phyloP scores from a whole-genome alignment of 2,888 invertebrate genomes.

The Cephus rjabovi region DNA sequence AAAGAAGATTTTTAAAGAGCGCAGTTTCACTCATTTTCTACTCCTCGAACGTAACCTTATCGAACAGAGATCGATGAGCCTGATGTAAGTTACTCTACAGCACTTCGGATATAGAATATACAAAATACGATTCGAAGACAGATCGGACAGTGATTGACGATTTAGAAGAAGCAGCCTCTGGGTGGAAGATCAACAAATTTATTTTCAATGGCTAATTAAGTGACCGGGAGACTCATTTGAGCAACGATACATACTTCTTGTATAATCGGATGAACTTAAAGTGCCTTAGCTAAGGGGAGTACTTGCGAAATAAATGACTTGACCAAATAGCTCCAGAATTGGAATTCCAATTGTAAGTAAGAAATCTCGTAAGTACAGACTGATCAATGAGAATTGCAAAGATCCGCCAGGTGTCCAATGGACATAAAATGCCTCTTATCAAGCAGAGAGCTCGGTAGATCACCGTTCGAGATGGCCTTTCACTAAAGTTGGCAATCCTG shows the following conservation, averaged over 20 bases:
- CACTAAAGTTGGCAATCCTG: slow-evolving; percentile 6
- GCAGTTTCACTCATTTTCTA: neutral
- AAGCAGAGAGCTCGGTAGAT: neutral
- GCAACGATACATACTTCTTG: neutral
- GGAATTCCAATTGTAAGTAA: neutral
- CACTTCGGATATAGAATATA: neutral
- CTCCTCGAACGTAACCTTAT: neutral
- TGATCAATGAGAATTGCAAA: slow-evolving; percentile 26
- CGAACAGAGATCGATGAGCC: neutral
- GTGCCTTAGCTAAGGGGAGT: neutral
- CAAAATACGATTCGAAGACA: neutral
- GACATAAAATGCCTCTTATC: slow-evolving; percentile 17
- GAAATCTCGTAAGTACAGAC: neutral
- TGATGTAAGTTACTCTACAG: neutral
- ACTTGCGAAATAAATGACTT: neutral
- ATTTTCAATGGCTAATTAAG: neutral
- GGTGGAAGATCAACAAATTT: neutral
- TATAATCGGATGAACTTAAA: neutral
- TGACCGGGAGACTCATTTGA: neutral
- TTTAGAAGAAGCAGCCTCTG: neutral
- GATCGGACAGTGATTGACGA: neutral
- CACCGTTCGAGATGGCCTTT: slow-evolving; percentile 3
- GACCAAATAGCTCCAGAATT: too few relatives aligned
- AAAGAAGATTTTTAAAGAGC: neutral
- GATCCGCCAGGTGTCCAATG: slow-evolving; percentile 30